A percentile compares a stretch with the other conserved stretches of the same genome.
Conservation (phyloP, 2,113 vertebrate species). For the Rhineura floridana region DNA sequence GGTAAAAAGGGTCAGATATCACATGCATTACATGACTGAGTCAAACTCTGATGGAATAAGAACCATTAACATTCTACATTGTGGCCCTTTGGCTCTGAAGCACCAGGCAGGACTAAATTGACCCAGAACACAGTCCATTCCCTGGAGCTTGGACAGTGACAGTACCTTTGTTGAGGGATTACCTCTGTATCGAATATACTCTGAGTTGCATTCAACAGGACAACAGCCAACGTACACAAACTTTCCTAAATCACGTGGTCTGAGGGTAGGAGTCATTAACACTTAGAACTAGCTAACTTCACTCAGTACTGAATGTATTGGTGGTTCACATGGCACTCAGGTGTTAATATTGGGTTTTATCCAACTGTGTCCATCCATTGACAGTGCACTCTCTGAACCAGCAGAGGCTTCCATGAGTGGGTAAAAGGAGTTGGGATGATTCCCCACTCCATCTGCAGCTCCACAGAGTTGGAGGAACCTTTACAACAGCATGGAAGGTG, state of each 20-base stretch:
- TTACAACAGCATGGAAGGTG: no score
- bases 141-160: background rate
- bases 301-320: background rate
- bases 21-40: no score
- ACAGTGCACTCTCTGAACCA: no score
- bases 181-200: background rate
- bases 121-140: background rate
- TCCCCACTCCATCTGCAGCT: no score
- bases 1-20: no score
- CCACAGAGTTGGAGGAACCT: no score
- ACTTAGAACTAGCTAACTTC: background rate
- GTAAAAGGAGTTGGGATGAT: no score
- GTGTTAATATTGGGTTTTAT: background rate
- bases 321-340: background rate
- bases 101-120: background rate
- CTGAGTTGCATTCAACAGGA: background rate
- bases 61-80: background rate
- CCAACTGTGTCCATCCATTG: no score
- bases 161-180: background rate
- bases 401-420: no score
- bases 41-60: no score
- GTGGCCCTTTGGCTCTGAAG: background rate
- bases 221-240: background rate
- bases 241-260: background rate
- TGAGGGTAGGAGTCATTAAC: background rate